Evolutionary conservation across 2,113 vertebrate species (phyloP), one percentile per base, ranked within the genome.

Genomic region (Cinclus cinclus): DNA sequence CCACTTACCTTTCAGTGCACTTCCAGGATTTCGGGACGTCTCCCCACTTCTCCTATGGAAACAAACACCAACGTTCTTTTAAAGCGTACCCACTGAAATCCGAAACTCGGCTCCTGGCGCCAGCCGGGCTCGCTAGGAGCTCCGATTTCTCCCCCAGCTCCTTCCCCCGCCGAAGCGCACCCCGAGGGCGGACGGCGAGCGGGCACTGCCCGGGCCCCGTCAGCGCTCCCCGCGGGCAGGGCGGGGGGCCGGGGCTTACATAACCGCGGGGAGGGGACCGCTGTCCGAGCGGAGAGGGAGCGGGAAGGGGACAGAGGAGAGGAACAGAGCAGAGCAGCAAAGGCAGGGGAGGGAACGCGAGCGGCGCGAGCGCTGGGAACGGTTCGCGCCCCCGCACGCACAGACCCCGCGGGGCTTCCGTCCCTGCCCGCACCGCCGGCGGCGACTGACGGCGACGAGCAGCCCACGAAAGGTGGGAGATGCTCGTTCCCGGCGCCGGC

Each of bases 351-450:
- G n/a, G 21, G 15, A 79, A 52, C 22, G 30, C 21, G 16, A 64
- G 33, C 37, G 13, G 30, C 10, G 18, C 24, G 11, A 15, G 15
- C 0, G 12, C 4, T 3, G 13, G 9, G 52, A 22, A 33, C 42
- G 7, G 39, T 71, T 92, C 65, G 83, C 85, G 60, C 86, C 93
- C 91, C 89, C 85, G 28, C 93, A 93, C 74, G 19, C 83, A 42
- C 64, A 35, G 50, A 68, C 82, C 74, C 89, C 25, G 55, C 33
- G 33, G 23, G 30, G 59, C 73, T 90, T 17, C 88, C 69, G 68
- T 60, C 56, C 46, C n/a, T 28, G 41, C 49, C 41, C 71, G 46
- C 49, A 8, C 35, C 46, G 50, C 27, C 37, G 5, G 70, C 68
- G 69, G n/a, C 44, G 27, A 28, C 33, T 30, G 35, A 28, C 24